Conservation (phyloP, 2,888 invertebrate genomes). For the Troides oblongomaculatus region DNA sequence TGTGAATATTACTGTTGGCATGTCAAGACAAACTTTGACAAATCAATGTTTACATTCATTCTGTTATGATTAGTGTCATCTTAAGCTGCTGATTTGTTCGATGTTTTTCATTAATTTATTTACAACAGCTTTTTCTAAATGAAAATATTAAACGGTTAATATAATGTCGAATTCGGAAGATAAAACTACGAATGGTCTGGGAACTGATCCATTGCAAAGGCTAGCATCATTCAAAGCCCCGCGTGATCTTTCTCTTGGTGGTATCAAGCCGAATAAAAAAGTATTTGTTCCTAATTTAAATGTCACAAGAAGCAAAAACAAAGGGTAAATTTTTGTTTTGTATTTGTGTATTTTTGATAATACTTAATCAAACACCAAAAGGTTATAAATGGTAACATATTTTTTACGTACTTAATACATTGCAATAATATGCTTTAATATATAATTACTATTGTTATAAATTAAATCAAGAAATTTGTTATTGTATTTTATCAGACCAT, state of each 20-base stretch:
- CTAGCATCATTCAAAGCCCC: constrained; percentile 77
- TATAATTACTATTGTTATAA: too few relatives aligned
- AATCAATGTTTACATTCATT: neutral
- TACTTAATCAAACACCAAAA: neutral
- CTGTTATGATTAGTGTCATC: neutral
- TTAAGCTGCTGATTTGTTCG: constrained; percentile 10
- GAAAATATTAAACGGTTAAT: constrained; percentile 1
- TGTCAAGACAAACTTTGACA: neutral
- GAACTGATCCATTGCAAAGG: constrained; percentile 60
- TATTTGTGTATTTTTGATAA: neutral
- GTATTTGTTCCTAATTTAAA: constrained; percentile 82
- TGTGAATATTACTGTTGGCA: neutral
- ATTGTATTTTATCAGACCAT: constrained; percentile 36
- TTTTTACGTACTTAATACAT: neutral
- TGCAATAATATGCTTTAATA: too few relatives aligned
- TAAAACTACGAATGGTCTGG: constrained; percentile 51
- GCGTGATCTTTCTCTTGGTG: constrained; percentile 80
- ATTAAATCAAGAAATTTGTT: too few relatives aligned
- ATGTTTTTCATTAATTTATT: neutral
- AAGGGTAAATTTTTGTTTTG: constrained; percentile 51
- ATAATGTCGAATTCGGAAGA: constrained; percentile 60
- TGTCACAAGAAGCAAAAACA: constrained; percentile 81
- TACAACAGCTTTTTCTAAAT: constrained; percentile 7
- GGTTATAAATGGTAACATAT: neutral
- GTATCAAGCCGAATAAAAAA: constrained; percentile 74